phyloP scores from a whole-genome alignment of 2,888 invertebrate species.

The Drosophila demipolita region DNA sequence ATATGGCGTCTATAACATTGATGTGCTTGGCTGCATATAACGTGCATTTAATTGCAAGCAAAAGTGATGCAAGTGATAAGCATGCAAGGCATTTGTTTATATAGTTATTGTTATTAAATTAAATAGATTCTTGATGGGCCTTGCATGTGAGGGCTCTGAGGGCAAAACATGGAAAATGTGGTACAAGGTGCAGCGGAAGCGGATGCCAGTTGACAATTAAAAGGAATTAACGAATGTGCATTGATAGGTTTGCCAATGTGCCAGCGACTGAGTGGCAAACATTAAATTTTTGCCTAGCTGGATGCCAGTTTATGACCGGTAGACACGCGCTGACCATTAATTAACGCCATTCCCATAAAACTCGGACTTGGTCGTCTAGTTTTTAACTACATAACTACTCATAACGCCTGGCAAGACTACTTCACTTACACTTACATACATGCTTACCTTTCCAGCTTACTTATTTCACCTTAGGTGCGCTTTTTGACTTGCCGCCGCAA shows the following conservation, averaged over 20 bases:
- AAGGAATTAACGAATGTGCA: conserved; percentile 36
- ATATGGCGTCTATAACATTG: conserved; percentile 34
- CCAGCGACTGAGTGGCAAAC: conserved; percentile 26
- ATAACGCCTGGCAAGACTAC: conserved; percentile 39
- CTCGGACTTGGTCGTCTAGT: conserved; percentile 29
- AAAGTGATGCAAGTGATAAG: conserved; percentile 49
- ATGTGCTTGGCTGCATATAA: conserved; percentile 61
- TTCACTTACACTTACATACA: conserved; percentile 3
- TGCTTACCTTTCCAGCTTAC: conserved; percentile 4
- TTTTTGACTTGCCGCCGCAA: conserved; percentile 37
- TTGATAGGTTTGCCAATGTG: conserved; percentile 30
- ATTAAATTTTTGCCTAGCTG: conserved; percentile 52
- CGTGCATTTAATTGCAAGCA: conserved; percentile 71
- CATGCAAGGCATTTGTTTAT: conserved; percentile 26
- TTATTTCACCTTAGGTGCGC: conserved; percentile 18
- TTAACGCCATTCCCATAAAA: conserved; percentile 49
- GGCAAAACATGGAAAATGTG: conserved; percentile 22
- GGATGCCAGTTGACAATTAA: conserved; percentile 62
- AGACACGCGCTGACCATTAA: conserved; percentile 63
- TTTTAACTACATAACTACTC: conserved; percentile 33
- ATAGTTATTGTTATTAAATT: conserved; percentile 41
- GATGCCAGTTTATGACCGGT: conserved; percentile 54
- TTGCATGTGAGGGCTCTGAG: conserved; percentile 40
- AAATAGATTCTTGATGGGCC: conserved; percentile 52
- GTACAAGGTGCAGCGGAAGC: conserved; percentile 74